These are phyloP conservation scores for Pseudococcus viburni DNA, from an alignment of 2,888 invertebrate species.

Conservation along the genomic window DNA sequence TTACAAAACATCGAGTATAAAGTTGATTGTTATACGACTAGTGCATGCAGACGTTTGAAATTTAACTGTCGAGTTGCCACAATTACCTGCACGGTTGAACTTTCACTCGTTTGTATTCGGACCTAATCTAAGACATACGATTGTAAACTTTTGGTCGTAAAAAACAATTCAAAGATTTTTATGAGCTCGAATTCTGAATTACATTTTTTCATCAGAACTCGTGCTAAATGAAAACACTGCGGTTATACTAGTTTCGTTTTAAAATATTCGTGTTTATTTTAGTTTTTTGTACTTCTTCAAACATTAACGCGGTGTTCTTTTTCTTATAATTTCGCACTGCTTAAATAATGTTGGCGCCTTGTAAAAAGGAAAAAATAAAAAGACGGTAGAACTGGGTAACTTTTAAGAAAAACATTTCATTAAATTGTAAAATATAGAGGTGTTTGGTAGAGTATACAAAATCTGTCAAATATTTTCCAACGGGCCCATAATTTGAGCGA, in stretches of 20 bases:
- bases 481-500: constrained; percentile 9
- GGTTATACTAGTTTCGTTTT: background rate
- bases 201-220: no score
- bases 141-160: no score
- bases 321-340: background rate
- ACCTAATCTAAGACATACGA: no score
- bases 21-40: background rate
- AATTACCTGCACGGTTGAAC: background rate
- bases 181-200: no score
- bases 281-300: background rate
- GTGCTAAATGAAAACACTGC: background rate
- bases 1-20: background rate
- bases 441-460: constrained; percentile 20
- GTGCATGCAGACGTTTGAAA: background rate
- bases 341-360: constrained; percentile 30
- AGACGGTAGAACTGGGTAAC: background rate
- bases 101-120: background rate
- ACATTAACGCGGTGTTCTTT: constrained; percentile 9
- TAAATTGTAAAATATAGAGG: constrained; percentile 43
- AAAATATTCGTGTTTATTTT: background rate
- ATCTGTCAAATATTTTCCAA: constrained; percentile 37
- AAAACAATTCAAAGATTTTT: no score
- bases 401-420: constrained; percentile 42
- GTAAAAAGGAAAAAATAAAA: background rate
- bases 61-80: background rate